Evolutionary conservation across 2,113 vertebrate species (phyloP), one percentile per base, ranked within the genome.

Genomic region (Ameiurus melas): DNA sequence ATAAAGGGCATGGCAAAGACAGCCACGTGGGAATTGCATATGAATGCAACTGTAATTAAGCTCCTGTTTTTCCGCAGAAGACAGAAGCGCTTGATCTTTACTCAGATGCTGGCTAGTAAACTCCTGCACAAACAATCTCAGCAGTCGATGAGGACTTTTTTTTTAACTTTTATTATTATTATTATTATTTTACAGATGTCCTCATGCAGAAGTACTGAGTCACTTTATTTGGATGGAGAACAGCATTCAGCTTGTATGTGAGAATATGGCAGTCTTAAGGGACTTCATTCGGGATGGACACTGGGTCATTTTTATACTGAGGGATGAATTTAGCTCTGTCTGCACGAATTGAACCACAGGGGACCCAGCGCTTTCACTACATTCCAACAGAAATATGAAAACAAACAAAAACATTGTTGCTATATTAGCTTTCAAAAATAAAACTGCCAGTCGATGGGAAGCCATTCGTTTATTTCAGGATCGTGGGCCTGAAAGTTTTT

Each of bases 1-100:
- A 89, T 88, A 85, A 92, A 93, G 94, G 91, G 93, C 92, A 93
- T 91, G 70, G 87, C 85, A 89, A 27, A 83, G 92, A 93, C 88
- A 89, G 73, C 79, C 89, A 51, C 57, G 51, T 75, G 89, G 89
- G 87, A 86, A 81, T 60, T 73, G 78, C 66, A 68, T 86, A 84
- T 86, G 82, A 89, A 88, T 84, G 85, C 43, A 88, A 89, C 86
- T 27, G 83, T 83, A 87, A 89, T 89, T 83, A 80, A 73, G 71
- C 70, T 80, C 60, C 55, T 43, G 70, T 68, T 88, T 82, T 36
- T 51, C 9, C 47, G 58, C 4, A n/a, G n/a, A 66, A 27, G n/a
- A 30, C 43, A 10, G 39, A 71, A 66, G n/a, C 55, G 36, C 79
- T 73, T 39, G 55, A 58, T 85, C 68, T 58, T 55, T 85, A 19